Evolutionary conservation across 1,140 invertebrate genomes (phyloP).

Genomic region (Lethrus apterus): DNA sequence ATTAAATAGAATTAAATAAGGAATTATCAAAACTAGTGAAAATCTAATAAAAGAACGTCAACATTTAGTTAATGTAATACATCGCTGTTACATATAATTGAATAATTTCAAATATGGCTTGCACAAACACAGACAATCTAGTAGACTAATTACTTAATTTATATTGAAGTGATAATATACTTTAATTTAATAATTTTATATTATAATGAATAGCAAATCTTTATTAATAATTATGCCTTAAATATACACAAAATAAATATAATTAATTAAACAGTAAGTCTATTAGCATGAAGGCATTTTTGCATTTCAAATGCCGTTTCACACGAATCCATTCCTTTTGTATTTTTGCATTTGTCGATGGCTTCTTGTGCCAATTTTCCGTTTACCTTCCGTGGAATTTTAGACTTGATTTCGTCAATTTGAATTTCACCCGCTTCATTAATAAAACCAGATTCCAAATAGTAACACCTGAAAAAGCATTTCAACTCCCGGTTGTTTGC

Average conservation of each 20-base stretch:
- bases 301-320: conserved; percentile 20
- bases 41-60: no score
- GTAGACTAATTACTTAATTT: no score
- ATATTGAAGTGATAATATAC: no score
- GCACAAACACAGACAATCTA: no score
- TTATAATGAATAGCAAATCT: no score
- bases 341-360: conserved; percentile 15
- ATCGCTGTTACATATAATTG: no score
- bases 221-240: no score
- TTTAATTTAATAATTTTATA: no score
- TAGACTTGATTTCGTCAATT: conserved; percentile 27
- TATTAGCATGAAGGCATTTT: conserved; percentile 20
- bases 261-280: conserved; percentile 5
- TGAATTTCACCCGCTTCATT: conserved; percentile 26
- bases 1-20: no score
- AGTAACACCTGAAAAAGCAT: conserved; percentile 29
- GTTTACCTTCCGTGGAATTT: conserved; percentile 15
- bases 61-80: no score
- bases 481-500: conserved; percentile 24
- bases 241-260: background rate
- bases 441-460: conserved; percentile 26
- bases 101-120: no score
- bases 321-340: conserved; percentile 18
- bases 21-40: no score
- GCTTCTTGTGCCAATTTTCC: conserved; percentile 13